Evolutionary conservation across 2,797 vertebrate species (phyloP), one percentile per base, ranked within the genome.

Genomic region (Muraenolepis orangiensis): DNA sequence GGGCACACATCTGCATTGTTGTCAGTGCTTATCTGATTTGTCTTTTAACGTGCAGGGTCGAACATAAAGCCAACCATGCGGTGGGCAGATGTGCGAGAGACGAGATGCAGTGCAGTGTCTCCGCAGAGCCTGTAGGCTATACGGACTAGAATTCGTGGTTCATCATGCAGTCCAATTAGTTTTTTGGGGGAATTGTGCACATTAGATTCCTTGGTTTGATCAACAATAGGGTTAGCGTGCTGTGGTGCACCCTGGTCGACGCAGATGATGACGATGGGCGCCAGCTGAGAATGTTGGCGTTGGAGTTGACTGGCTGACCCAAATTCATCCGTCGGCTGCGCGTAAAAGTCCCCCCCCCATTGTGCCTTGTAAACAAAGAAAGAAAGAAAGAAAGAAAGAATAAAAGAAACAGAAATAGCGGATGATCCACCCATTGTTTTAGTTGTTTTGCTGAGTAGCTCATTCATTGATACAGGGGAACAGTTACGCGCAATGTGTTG

Each of bases 341-440:
- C 75, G 78, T 85, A 87, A 91, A 91, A 89, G 84, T 86, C 74
- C 76, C 75, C 51, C 51, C 2, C n/a, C n/a, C n/a, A n/a, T n/a
- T n/a, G 3, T 57, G 51, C n/a, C 51, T 57, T 57, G 80, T 78
- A 79, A 86, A 87, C 76, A 83, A 80, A 79, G 72, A 20, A n/a
- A 1, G n/a, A n/a, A n/a, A n/a, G n/a, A n/a, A n/a, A n/a, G n/a
- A n/a, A n/a, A n/a, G n/a, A n/a, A n/a, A n/a, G n/a, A n/a, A n/a
- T n/a, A n/a, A n/a, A n/a, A n/a, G n/a, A n/a, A n/a, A n/a, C n/a
- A n/a, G n/a, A n/a, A 10, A 12, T 2, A 31, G 30, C 30, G 30
- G 28, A 68, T 68, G 29, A 23, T 57, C 42, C 42, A 51, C 42
- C 42, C 42, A 38, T 51, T 51, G 4, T 51, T 42, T 46, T 51